Base-by-base conservation (phyloP, 2,888 invertebrate genomes). In the Fabriciana adippe region DNA sequence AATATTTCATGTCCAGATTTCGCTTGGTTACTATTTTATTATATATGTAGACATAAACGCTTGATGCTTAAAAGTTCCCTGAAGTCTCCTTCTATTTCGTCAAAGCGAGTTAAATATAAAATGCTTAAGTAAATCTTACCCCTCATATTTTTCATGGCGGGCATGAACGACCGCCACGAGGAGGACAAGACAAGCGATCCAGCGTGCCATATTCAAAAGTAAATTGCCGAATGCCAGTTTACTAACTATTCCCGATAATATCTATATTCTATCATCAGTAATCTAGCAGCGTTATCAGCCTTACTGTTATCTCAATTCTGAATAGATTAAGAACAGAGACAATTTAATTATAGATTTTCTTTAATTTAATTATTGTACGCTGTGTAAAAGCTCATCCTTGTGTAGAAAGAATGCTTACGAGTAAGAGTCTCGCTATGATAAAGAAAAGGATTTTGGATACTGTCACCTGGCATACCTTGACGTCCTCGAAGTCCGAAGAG, bases 81-180 rank as follows among this genome's bases (percentile, higher is more conserved):
- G 26, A 26, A 26, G 26, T 26, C 4, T 26, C 26, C 26, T 26
- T 4, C 26, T 41, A 56, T 8, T n/a, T 35, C 6, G 0, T 35
- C 41, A 16, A 47, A 15, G 13, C 14, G 15, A 18, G 11, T 21
- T 6, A 31, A 15, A 35, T 56, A 8, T 6, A 57, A 13, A 13
- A 57, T 5, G 3, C 26, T 26, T 15, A n/a, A 16, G 1, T 11
- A 18, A 47, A 14, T 55, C 87, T 81, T 78, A 90, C 91, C 89
- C 89, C 77, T 92, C 91, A 85, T 92, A 90, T 83, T 88, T 84
- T 55, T 90, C 88, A 73, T 90, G 91, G 60, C 81, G 78, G 41
- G 82, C 88, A 35, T 85, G 79, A 8, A 79, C 86, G 6, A 79
- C 74, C 18, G 78, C 80, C 47, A 77, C 77, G 14, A 83, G 71